Evolutionary conservation across 2,888 invertebrate species (phyloP).

Genomic region (Resseliella maxima): DNA sequence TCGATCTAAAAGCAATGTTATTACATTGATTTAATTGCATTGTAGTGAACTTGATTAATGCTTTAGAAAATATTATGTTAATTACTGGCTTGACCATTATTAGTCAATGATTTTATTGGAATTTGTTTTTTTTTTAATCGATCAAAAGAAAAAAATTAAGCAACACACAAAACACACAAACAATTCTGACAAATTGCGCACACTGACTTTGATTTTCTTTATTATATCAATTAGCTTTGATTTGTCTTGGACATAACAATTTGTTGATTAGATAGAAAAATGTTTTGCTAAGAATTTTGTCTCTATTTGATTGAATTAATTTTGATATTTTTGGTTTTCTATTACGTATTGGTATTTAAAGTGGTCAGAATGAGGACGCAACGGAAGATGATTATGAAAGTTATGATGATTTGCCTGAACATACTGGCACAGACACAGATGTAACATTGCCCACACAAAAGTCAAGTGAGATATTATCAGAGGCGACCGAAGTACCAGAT

Average conservation of each 20-base stretch:
- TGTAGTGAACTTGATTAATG: slow-evolving; percentile 5
- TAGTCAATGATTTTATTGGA: neutral
- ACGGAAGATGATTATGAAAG: neutral
- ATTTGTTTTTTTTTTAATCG: neutral
- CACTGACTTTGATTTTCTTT: neutral
- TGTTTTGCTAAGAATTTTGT: too few relatives aligned
- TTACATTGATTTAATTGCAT: neutral
- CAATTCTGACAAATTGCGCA: neutral
- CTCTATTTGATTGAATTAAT: neutral
- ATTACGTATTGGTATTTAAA: neutral
- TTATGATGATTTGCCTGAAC: neutral
- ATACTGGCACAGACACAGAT: neutral
- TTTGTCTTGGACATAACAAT: slow-evolving; percentile 10
- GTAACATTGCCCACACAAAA: too few relatives aligned
- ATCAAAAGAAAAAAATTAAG: neutral
- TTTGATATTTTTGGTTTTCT: neutral
- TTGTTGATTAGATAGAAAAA: too few relatives aligned
- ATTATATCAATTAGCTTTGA: neutral
- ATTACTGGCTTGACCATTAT: neutral
- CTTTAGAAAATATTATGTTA: slow-evolving; percentile 5
- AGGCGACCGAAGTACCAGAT: too few relatives aligned
- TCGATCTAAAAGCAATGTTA: neutral
- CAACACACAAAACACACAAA: neutral
- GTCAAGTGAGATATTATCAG: too few relatives aligned
- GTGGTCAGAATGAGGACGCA: neutral